Base-by-base conservation (phyloP, 2,888 invertebrate genomes). In the Drosophila kuntzei region DNA sequence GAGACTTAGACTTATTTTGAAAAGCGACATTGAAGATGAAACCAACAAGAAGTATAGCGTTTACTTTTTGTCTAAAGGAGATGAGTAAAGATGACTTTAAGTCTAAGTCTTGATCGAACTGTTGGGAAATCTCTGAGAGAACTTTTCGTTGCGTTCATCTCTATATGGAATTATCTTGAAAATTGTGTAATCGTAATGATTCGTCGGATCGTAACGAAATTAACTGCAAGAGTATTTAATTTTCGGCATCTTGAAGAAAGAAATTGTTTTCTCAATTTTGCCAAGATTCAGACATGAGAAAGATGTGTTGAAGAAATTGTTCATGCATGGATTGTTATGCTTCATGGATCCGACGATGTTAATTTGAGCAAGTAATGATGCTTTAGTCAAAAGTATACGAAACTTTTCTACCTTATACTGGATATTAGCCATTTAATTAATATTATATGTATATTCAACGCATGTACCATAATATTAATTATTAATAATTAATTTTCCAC, bases 271-370 rank as follows among this genome's bases (percentile, higher is more conserved):
- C 29, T 14, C 14, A n/a, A 53, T 20, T n/a, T 54, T 20, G n/a
- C 20, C 18, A 32, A 29, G 18, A 20, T 43, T 7, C 29, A 54
- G 34, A 54, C 53, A 54, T 20, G 29, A 14, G 41, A 37, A 47
- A 58, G 47, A 47, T 29, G 36, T 59, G 58, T 37, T 41, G 14
- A n/a, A 49, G 37, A 59, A 59, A 22, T 44, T 59, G 47, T 47
- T 62, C 55, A 62, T 57, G 55, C 62, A 57, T 62, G 62, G 14
- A 47, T 9, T 47, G 44, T 62, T 62, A 47, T 62, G 62, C 62
- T 32, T 62, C 55, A 60, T 25, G 25, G 61, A 41, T 44, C 44
- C n/a, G 46, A 44, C 34, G 8, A 46, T 46, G 44, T 43, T 61
- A 25, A 32, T 43, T 43, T 43, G 9, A 7, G 11, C 32, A 60